phyloP scores from a whole-genome alignment of 2,888 invertebrate genomes.

The Limenitis camilla region DNA sequence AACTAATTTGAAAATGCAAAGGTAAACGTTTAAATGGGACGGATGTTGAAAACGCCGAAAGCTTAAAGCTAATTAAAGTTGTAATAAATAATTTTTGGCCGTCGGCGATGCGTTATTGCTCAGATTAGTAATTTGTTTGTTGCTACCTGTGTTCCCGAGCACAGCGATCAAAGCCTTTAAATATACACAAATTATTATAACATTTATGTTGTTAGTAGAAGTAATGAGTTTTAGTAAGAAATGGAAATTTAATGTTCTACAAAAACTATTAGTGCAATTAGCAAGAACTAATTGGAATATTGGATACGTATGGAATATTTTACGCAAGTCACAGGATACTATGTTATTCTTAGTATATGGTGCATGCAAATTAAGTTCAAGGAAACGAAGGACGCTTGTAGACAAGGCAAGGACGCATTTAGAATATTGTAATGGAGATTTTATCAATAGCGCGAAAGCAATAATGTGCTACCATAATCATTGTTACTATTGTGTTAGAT shows the following conservation, averaged over 20 bases:
- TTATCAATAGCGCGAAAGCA: constrained; percentile 1
- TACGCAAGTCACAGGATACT: neutral
- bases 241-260: constrained; percentile 38
- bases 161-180: constrained; percentile 19
- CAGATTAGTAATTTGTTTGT: constrained; percentile 58
- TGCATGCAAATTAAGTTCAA: constrained; percentile 19
- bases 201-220: neutral
- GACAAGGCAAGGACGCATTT: constrained; percentile 15
- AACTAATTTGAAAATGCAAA: constrained; percentile 15
- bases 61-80: constrained; percentile 28
- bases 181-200: neutral
- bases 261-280: constrained; percentile 23
- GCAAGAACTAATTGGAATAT: constrained; percentile 22
- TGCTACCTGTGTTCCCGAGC: constrained; percentile 62
- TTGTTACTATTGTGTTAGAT: neutral
- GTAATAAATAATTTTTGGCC: constrained; percentile 33
- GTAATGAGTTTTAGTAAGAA: neutral
- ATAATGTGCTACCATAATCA: neutral
- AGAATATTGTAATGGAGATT: constrained; percentile 15
- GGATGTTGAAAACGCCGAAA: constrained; percentile 23
- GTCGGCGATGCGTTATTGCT: constrained; percentile 48
- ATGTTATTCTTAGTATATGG: constrained; percentile 8
- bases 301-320: constrained; percentile 21
- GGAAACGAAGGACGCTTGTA: constrained; percentile 13
- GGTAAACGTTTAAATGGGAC: constrained; percentile 15